These are phyloP conservation scores for Hylia prasina DNA, from an alignment of 2,113 vertebrate species.

Conservation along the genomic window DNA sequence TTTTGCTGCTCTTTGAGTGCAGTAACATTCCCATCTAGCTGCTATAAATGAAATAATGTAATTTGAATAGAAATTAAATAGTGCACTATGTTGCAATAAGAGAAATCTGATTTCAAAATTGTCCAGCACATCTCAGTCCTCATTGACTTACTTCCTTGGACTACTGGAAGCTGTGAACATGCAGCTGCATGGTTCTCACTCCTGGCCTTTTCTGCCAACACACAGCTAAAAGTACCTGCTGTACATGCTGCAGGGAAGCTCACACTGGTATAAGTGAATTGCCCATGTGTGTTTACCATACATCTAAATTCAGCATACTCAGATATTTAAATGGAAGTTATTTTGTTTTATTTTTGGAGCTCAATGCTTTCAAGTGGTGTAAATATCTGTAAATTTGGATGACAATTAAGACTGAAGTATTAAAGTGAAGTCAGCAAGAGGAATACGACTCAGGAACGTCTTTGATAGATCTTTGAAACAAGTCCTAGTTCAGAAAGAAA, in stretches of 20 bases:
- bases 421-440: background rate
- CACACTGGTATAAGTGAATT: background rate
- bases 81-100: rapidly evolving
- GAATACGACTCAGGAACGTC: background rate
- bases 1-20: background rate
- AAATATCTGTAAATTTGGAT: background rate
- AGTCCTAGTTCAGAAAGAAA: background rate
- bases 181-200: background rate
- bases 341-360: background rate
- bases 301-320: background rate
- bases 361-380: background rate
- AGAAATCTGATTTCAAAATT: background rate
- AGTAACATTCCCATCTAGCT: background rate
- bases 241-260: background rate
- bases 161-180: background rate
- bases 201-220: background rate
- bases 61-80: background rate
- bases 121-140: background rate
- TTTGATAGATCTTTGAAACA: background rate
- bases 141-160: background rate
- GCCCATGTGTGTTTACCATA: background rate
- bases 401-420: background rate
- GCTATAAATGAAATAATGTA: background rate
- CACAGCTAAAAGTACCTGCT: background rate
- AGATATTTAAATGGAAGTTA: background rate